These are phyloP conservation scores for Masticophis lateralis DNA, from an alignment of 2,797 vertebrate genomes.

Conservation along the genomic window DNA sequence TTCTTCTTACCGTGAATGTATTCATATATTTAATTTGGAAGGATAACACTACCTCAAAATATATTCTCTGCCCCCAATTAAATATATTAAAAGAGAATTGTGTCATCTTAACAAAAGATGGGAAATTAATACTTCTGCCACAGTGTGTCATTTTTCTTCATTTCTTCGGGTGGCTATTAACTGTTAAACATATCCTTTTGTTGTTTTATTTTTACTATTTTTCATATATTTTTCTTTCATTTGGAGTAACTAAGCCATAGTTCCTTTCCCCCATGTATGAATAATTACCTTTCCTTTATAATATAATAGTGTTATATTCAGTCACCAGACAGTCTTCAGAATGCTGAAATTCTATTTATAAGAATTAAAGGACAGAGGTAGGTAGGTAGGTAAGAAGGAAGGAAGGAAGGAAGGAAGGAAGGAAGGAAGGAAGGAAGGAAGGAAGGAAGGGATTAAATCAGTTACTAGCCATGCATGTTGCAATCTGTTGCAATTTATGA, in stretches of 20 bases:
- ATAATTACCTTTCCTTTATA: neutral
- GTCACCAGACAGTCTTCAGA: neutral
- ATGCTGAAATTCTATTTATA: neutral
- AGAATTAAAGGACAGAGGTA: neutral
- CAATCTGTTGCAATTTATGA: neutral
- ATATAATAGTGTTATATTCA: neutral
- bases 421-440: neutral
- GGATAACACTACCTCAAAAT: too few relatives aligned
- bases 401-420: neutral
- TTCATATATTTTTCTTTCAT: neutral
- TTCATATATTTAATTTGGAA: neutral
- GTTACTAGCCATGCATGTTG: neutral
- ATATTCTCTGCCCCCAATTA: neutral
- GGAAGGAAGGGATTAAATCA: neutral
- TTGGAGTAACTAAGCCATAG: neutral
- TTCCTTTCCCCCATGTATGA: neutral
- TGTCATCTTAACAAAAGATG: neutral
- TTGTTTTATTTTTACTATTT: neutral
- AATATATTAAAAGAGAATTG: neutral
- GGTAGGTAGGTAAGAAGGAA: too few relatives aligned
- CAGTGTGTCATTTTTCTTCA: fast-evolving
- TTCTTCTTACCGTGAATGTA: neutral
- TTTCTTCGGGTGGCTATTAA: neutral
- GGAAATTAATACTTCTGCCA: neutral
- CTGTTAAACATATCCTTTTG: neutral